Evolutionary conservation across 2,888 invertebrate genomes (phyloP), one percentile per base, ranked within the genome.

Genomic region (Stomorhina lunata): DNA sequence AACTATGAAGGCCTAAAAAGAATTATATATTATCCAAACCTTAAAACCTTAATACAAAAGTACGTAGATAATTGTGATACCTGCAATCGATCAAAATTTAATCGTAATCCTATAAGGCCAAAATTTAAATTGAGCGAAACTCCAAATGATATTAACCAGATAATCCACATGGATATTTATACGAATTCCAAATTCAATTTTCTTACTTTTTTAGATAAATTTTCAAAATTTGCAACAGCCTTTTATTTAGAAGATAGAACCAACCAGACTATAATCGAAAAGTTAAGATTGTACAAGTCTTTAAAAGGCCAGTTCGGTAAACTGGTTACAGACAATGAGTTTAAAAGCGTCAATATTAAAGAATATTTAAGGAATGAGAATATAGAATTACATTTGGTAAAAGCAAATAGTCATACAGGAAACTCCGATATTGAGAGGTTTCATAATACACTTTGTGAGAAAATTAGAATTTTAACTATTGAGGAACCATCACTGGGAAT

Each of bases 211-310:
- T n/a, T n/a, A n/a, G n/a, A n/a, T n/a, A n/a, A n/a, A n/a, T n/a
- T n/a, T n/a, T n/a, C n/a, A n/a, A n/a, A n/a, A n/a, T n/a, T n/a
- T n/a, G n/a, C n/a, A n/a, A n/a, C n/a, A n/a, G n/a, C n/a, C n/a
- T n/a, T n/a, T n/a, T n/a, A n/a, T n/a, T n/a, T n/a, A n/a, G n/a
- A n/a, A n/a, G n/a, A n/a, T n/a, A n/a, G n/a, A n/a, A 59, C 27
- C n/a, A 69, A 61, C 25, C 78, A 71, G 53, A 78, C 78, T 1
- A 69, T 78, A 29, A 78, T 69, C 27, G 69, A 78, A 50, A 78
- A 69, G 27, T 7, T 63, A n/a, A 22, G 53, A 50, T 40, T 69
- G 9, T 78, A 55, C n/a, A 78, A 63, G 34, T 71, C 69, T 1
- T 71, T 65, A 37, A 53, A 37, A n/a, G 63, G 71, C 9, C 69